A percentile compares a stretch with the other conserved stretches of the same genome.
Evolutionary conservation across 2,113 vertebrate genomes (phyloP).

Genomic region (Xenotilapia flavipinnis): DNA sequence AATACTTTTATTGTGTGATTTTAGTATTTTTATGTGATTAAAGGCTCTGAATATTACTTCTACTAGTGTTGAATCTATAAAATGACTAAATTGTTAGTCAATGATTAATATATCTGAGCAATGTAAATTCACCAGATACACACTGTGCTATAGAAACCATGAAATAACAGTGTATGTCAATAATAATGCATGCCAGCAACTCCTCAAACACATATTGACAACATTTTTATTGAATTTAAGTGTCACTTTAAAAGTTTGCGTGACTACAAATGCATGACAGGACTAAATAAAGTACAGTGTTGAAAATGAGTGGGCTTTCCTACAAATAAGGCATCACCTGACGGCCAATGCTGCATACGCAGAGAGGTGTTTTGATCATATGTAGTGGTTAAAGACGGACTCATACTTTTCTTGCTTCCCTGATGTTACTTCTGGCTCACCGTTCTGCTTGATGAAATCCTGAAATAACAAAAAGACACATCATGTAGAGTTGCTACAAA

Average conservation of each 20-base stretch:
- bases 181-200: background rate
- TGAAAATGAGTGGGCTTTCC: background rate
- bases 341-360: background rate
- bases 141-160: background rate
- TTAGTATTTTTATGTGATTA: background rate
- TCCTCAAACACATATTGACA: background rate
- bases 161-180: background rate
- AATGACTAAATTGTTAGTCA: background rate
- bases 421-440: conserved; percentile 57
- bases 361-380: conserved; percentile 17
- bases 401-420: conserved; percentile 69
- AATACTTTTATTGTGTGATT: background rate
- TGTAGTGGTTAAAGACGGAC: conserved; percentile 62
- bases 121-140: background rate
- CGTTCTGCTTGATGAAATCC: conserved; percentile 57
- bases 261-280: background rate
- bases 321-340: background rate
- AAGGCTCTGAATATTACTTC: background rate
- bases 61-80: background rate
- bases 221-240: background rate
- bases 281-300: background rate
- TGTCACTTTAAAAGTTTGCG: background rate
- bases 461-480: conserved; percentile 6
- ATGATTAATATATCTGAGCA: background rate
- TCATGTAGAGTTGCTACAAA: background rate